phyloP scores from a whole-genome alignment of 2,797 vertebrate genomes.

The Oreortyx pictus region DNA sequence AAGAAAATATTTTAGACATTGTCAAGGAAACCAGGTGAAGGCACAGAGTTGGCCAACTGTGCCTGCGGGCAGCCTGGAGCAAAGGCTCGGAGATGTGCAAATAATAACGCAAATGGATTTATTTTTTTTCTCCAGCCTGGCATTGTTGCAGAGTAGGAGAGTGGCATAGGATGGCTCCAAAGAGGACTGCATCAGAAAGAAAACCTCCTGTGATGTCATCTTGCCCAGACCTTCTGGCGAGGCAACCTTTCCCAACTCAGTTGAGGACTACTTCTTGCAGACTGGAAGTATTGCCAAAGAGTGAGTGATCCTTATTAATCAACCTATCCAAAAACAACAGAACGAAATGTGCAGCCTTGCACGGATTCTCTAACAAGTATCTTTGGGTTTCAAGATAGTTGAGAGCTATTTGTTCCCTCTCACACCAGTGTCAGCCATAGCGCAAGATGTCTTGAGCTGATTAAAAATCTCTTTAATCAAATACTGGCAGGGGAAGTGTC shows the following conservation, averaged over 20 bases:
- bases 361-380: background rate
- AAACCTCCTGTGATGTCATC: background rate
- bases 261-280: background rate
- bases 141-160: background rate
- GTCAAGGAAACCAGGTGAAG: conserved; percentile 42
- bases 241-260: background rate
- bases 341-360: background rate
- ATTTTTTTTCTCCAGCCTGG: background rate
- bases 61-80: conserved; percentile 63
- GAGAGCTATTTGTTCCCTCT: background rate
- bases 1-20: background rate
- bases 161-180: background rate
- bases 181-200: background rate
- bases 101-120: background rate
- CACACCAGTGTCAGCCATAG: background rate
- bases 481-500: background rate
- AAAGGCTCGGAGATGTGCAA: conserved; percentile 47
- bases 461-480: conserved; percentile 10
- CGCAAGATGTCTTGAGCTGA: background rate
- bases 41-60: background rate
- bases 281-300: background rate
- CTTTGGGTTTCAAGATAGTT: background rate
- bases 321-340: background rate
- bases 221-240: background rate
- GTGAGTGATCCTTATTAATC: background rate